A percentile compares a stretch with the other conserved stretches of the same genome.
Evolutionary conservation across 2,888 invertebrate species (phyloP).

Genomic region (Thalpophila matura): DNA sequence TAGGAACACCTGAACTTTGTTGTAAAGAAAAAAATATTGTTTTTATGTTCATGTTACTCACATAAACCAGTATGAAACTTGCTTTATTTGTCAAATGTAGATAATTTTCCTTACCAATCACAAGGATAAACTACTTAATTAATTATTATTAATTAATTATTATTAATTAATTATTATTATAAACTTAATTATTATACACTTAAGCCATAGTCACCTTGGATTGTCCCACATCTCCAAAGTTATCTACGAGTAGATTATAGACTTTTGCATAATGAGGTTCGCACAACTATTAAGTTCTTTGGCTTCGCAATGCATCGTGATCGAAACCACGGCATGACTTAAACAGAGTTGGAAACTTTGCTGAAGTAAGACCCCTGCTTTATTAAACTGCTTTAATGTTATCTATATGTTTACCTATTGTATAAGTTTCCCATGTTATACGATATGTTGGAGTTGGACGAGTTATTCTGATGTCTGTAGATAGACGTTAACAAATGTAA

Average conservation of each 20-base stretch:
- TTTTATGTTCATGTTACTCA: too few species aligned
- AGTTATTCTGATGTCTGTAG: constrained; percentile 12
- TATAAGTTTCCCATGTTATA: constrained; percentile 25
- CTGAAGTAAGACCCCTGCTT: constrained; percentile 54
- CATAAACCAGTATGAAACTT: too few species aligned
- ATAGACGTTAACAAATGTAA: constrained; percentile 29
- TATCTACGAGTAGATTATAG: constrained; percentile 17
- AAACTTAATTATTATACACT: too few species aligned
- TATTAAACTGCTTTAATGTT: constrained; percentile 67
- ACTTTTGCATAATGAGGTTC: constrained; percentile 39
- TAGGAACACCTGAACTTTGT: not conserved
- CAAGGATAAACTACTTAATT: too few species aligned
- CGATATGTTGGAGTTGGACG: constrained; percentile 2
- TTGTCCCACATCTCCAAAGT: not conserved
- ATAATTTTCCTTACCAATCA: too few species aligned
- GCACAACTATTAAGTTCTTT: constrained; percentile 41
- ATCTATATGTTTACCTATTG: constrained; percentile 54
- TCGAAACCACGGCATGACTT: constrained; percentile 55
- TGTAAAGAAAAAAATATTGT: not conserved
- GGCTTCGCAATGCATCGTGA: constrained; percentile 58
- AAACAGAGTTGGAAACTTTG: constrained; percentile 65
- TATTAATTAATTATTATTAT: too few species aligned
- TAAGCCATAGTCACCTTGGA: not conserved
- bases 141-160: too few species aligned
- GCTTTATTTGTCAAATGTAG: too few species aligned